Conservation (phyloP, 23 tunicate genomes). For the Aplidium turbinatum region DNA sequence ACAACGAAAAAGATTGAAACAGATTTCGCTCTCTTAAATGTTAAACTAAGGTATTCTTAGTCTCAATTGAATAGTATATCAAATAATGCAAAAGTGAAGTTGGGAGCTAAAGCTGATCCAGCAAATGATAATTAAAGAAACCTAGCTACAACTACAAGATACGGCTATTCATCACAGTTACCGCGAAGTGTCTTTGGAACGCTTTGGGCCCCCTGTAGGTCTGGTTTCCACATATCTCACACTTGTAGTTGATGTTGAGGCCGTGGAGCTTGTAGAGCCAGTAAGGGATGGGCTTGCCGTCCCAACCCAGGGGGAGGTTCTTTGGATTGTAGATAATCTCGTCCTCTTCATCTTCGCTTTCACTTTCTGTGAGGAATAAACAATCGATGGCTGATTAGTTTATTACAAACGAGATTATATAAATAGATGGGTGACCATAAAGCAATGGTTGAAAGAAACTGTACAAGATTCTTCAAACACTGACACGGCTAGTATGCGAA, state of each 20-base stretch:
- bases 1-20: too few species aligned
- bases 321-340: conserved; percentile 97
- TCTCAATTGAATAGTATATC: background rate
- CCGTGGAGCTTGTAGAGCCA: conserved; percentile 99
- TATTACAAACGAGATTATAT: background rate
- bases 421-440: background rate
- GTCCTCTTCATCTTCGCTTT: conserved; percentile 95
- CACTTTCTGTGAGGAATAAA: conserved; percentile 51
- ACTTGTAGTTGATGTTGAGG: conserved; percentile 90
- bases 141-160: too few species aligned
- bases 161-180: too few species aligned
- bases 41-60: background rate
- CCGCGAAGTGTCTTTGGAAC: conserved; percentile 93
- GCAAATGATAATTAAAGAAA: too few species aligned
- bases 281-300: conserved; percentile 99
- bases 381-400: too few species aligned
- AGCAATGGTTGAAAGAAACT: too few species aligned
- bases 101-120: too few species aligned
- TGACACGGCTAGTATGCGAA: too few species aligned
- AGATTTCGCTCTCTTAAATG: too few species aligned
- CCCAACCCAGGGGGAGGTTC: conserved; percentile 98
- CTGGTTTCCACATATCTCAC: conserved; percentile 98
- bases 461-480: too few species aligned
- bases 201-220: conserved; percentile 98
- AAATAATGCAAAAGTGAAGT: too few species aligned